Evolutionary conservation across 92 coral and sea anemone species (phyloP), one percentile per base, ranked within the genome.

Genomic region (Zoanthus gigantus): DNA sequence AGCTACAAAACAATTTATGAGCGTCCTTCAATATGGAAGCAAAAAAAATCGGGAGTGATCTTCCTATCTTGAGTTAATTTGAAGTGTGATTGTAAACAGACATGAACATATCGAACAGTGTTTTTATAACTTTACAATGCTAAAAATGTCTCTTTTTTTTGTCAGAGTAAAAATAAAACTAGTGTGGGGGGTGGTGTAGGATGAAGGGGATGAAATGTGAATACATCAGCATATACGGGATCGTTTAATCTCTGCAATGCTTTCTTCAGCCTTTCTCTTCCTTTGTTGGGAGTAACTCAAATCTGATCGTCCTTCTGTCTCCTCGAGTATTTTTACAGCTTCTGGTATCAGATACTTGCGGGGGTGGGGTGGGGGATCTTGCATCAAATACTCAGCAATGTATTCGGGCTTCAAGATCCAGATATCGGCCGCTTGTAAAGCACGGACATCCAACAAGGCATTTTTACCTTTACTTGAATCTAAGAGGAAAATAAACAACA

Each of bases 361-460:
- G 13, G 96, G 92, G 69, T 92, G 88, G 57, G 98, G 99, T 34
- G 93, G 86, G 58, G 98, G 98, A 6, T 94, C 95, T 67, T 95
- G 96, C 94, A 93, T 97, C 77, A 97, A 92, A 77, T 89, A 97
- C 85, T 95, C 98, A 54, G 97, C 97, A 57, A 97, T 95, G 91
- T 93, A 97, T 60, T 97, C 99, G 29, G 99, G 96, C 73, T 92
- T 93, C 32, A 97, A 90, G 34, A 93, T 88, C 92, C 92, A 90
- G 42, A 97, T 83, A 12, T 91, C 91, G 48, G 91, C 93, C 6
- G 45, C 48, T 56, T 92, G 93, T 6, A 97, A 92, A 44, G 76
- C 48, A 9, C 68, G 89, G 60, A 97, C 87, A 77, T 95, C 95
- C 16, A 94, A 79, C n/a, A 87, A 86, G 34, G 87, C 91, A 66